These are phyloP conservation scores for Telmatochromis sp. DNA, from an alignment of 2,113 vertebrate genomes.

Conservation along the genomic window DNA sequence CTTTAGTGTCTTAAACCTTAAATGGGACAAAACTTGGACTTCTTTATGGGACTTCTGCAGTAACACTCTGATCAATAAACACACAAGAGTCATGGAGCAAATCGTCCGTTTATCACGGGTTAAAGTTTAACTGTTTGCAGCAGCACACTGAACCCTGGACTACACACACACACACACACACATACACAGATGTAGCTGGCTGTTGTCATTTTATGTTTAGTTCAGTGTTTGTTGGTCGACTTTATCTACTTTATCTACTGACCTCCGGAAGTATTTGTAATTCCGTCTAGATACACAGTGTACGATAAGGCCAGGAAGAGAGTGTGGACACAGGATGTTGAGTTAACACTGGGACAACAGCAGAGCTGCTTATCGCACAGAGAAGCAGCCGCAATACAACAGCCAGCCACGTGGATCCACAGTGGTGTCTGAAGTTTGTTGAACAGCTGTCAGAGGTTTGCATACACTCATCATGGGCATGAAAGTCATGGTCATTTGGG, in stretches of 20 bases:
- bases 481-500: not conserved
- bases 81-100: not conserved
- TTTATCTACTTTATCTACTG: constrained; percentile 43
- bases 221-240: constrained; percentile 27
- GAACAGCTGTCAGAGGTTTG: not conserved
- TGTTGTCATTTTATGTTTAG: not conserved
- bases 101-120: constrained; percentile 13
- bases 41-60: not conserved
- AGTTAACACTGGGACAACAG: constrained; percentile 52
- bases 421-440: not conserved
- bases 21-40: not conserved
- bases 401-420: not conserved
- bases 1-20: not conserved
- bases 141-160: constrained; percentile 49
- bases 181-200: accelerated
- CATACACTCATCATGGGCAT: not conserved
- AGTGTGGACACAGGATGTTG: constrained; percentile 55
- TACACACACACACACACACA: not conserved
- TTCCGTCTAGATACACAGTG: constrained; percentile 26
- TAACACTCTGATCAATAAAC: not conserved
- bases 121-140: constrained; percentile 47
- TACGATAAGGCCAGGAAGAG: constrained; percentile 53
- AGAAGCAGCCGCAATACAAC: constrained; percentile 9
- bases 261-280: constrained; percentile 60
- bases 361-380: constrained; percentile 35